phyloP scores from a whole-genome alignment of 1,140 invertebrate species.

The Ptiloglossa arizonensis region DNA sequence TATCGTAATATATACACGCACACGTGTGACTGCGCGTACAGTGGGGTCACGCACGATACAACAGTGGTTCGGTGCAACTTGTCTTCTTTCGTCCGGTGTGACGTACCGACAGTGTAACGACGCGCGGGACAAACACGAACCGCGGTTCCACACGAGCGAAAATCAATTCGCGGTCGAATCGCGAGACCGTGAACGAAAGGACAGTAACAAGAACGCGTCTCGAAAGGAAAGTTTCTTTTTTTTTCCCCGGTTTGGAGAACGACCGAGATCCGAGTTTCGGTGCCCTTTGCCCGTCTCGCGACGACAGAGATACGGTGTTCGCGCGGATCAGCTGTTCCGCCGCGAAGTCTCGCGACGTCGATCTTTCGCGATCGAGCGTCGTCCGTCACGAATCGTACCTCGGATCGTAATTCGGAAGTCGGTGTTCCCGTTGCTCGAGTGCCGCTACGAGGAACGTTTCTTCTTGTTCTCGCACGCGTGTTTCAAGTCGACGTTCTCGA shows the following conservation, averaged over 20 bases:
- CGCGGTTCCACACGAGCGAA: background rate
- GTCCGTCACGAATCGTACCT: background rate
- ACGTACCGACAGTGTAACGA: background rate
- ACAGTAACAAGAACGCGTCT: background rate
- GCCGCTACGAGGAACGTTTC: too few species aligned
- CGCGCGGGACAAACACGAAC: constrained; percentile 3
- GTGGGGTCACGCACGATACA: constrained; percentile 18
- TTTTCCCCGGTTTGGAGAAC: background rate
- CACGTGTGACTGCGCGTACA: background rate
- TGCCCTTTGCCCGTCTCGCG: background rate
- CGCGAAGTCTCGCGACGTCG: background rate
- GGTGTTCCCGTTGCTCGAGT: too few species aligned
- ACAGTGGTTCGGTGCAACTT: constrained; percentile 22
- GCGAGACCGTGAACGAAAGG: background rate
- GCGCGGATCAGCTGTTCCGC: constrained; percentile 63
- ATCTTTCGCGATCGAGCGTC: background rate
- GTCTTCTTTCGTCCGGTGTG: background rate
- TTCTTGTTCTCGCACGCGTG: constrained; percentile 20
- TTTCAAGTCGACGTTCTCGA: constrained; percentile 52
- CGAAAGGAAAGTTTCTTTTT: constrained; percentile 1
- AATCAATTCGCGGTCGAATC: constrained; percentile 18
- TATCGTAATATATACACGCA: constrained; percentile 22
- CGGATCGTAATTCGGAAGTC: background rate
- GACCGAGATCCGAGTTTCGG: background rate
- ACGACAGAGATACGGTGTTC: constrained; percentile 10